These are phyloP conservation scores for Anthonomus grandis DNA, from an alignment of 1,140 invertebrate genomes.

Conservation along the genomic window DNA sequence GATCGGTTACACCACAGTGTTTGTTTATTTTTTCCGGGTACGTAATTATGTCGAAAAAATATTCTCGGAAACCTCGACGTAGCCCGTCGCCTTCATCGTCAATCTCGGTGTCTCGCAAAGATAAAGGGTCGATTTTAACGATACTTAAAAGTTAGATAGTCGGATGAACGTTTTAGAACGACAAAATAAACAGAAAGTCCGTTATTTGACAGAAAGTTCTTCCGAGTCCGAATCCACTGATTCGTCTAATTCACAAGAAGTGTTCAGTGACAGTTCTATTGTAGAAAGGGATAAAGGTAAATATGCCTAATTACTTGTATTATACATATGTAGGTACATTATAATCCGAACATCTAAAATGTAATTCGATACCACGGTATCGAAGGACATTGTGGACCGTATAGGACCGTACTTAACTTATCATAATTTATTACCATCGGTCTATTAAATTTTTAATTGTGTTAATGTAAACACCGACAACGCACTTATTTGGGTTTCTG, in stretches of 20 bases:
- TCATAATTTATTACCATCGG: no score
- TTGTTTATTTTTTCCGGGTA: neutral
- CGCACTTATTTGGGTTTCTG: neutral
- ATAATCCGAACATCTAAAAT: no score
- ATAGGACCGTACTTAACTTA: no score
- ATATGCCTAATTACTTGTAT: no score
- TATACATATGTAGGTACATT: no score
- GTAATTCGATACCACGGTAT: no score
- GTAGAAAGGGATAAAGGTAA: neutral
- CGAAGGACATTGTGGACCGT: no score
- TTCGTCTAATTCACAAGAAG: neutral
- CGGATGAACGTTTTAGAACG: no score
- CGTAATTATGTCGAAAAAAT: neutral
- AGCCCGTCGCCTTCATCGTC: neutral
- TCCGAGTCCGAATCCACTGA: neutral
- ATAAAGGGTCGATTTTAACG: neutral
- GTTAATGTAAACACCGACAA: neutral
- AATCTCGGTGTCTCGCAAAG: neutral
- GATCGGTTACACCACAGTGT: neutral
- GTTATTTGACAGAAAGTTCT: neutral
- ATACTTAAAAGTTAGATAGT: no score
- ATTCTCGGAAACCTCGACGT: neutral
- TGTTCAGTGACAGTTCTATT: neutral
- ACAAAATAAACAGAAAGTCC: neutral
- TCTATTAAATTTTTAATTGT: no score